phyloP scores from a whole-genome alignment of 2,797 vertebrate species.

The Acipenser oxyrinchus region DNA sequence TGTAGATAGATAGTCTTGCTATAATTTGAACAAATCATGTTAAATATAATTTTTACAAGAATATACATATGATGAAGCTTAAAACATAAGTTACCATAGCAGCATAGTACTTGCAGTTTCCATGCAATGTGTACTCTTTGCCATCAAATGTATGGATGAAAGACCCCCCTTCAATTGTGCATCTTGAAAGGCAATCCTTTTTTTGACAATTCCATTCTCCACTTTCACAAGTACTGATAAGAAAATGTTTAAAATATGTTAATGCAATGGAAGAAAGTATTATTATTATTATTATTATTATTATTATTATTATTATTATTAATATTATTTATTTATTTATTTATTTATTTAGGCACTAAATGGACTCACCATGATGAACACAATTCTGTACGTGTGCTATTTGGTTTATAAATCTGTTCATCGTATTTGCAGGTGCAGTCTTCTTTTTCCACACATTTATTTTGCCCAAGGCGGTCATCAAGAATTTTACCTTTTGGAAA shows the following conservation, averaged over 20 bases:
- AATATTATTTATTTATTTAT: too few relatives aligned
- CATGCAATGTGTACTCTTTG: slow-evolving; percentile 52
- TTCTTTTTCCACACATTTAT: slow-evolving; percentile 42
- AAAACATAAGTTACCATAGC: slow-evolving; percentile 40
- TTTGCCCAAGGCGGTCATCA: slow-evolving; percentile 45
- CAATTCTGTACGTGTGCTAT: slow-evolving; percentile 39
- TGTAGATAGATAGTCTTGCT: too few relatives aligned
- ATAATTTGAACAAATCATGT: too few relatives aligned
- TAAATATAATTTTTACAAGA: neutral
- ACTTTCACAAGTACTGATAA: slow-evolving; percentile 48
- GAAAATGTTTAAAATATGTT: too few relatives aligned
- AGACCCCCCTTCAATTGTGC: slow-evolving; percentile 59
- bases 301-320: too few relatives aligned
- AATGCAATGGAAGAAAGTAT: too few relatives aligned
- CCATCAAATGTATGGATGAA: slow-evolving; percentile 64
- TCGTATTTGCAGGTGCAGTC: slow-evolving; percentile 57
- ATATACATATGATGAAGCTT: neutral
- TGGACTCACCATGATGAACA: slow-evolving; percentile 63
- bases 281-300: too few relatives aligned
- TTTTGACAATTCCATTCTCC: slow-evolving; percentile 61
- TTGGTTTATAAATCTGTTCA: slow-evolving; percentile 40
- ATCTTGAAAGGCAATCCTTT: slow-evolving; percentile 44
- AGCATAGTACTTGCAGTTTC: slow-evolving; percentile 60
- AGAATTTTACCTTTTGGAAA: slow-evolving; percentile 37
- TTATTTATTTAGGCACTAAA: too few relatives aligned